Base-by-base conservation (phyloP, 2,797 vertebrate genomes). In the Eulemur albifrons region DNA sequence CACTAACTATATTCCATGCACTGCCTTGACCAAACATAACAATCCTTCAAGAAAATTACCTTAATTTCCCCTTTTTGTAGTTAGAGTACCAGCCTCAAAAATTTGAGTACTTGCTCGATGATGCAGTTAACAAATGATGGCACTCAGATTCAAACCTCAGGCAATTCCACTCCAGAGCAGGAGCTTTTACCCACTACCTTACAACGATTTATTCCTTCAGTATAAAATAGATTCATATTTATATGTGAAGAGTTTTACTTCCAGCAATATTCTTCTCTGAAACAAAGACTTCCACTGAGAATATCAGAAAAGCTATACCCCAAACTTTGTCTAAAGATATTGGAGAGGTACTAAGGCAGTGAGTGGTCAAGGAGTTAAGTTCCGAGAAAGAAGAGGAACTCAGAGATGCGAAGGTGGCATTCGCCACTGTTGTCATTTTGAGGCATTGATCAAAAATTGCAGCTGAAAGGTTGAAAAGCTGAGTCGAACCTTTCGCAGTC, bases 201-300 rank as follows among this genome's bases (percentile, higher is more conserved):
- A 69, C 30, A 15, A 59, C 40, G 65, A 70, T 94, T 80, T 90
- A 70, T 90, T 90, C 50, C 10, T 95, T 23, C 21, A 48, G 13
- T 18, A 76, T 70, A 65, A 80, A 73, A 88, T 7, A 84, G 57
- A 84, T 88, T 75, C 75, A 79, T 27, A 52, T 88, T 96, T 90
- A n/a, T 87, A 80, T 45, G 52, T 80, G 72, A 81, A 69, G 35
- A 50, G n/a, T 63, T 63, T 73, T 76, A 70, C 76, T 90, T 80
- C 57, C 27, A 84, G 67, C 8, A 21, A 15, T 11, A 10, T 57
- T 88, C 27, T 80, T 76, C 35, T 84, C 80, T 84, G 92, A 94
- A 94, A 88, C 8, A 11, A 83, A 87, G 57, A 30, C 15, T 69
- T 83, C 54, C 45, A 21, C 57, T 35, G 43, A 79, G 50, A 86